Conservation (phyloP, 2,797 vertebrate genomes). For the Catamblyrhynchus diadema region DNA sequence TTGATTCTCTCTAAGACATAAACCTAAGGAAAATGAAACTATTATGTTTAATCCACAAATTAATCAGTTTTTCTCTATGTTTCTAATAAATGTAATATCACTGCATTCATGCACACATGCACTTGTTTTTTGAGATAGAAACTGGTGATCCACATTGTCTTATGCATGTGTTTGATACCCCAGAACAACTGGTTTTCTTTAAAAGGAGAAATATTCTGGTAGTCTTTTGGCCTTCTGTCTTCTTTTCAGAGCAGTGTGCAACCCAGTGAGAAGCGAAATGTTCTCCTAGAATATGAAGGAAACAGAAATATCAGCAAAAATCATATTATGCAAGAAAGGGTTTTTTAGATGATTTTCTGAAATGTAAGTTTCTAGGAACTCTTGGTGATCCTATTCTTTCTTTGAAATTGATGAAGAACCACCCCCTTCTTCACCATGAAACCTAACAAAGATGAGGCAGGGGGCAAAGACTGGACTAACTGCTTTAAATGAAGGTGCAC, state of each 20-base stretch:
- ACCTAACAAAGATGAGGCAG: not conserved
- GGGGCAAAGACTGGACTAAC: not conserved
- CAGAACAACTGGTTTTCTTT: not conserved
- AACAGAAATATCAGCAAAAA: constrained; percentile 14
- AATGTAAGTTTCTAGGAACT: not conserved
- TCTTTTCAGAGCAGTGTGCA: not conserved
- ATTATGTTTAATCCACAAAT: not conserved
- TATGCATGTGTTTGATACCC: not conserved
- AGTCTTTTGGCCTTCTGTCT: not conserved
- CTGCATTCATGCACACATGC: not conserved
- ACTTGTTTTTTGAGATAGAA: not conserved
- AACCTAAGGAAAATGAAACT: not conserved
- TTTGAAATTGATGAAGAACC: not conserved
- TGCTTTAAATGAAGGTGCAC: not conserved
- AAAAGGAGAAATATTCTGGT: not conserved
- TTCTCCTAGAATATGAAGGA: constrained; percentile 19
- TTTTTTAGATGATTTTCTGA: not conserved
- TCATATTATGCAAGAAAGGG: rapidly evolving
- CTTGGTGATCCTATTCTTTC: not conserved
- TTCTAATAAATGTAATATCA: not conserved
- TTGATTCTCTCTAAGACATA: not conserved
- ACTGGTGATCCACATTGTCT: not conserved
- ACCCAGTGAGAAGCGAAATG: not conserved
- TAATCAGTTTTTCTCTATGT: not conserved
- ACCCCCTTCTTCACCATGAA: not conserved